Conservation (phyloP, 2,113 vertebrate species). For the Xenopus tropicalis region UCB_Xtro_10.0 CM004447.2:29042501-29043000, state of each 20-base stretch:
- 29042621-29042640: background rate
- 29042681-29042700: background rate
- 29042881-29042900: slow-evolving; percentile 27
- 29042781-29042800: slow-evolving; percentile 45
- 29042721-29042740: slow-evolving; percentile 44
- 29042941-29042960: slow-evolving; percentile 27
- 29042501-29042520: background rate
- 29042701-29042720: background rate
- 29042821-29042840: slow-evolving; percentile 45
- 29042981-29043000: slow-evolving; percentile 31
- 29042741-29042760: slow-evolving; percentile 40
- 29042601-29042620: background rate
- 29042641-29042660: background rate
- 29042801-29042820: slow-evolving; percentile 47
- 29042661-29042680: background rate
- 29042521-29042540: background rate
- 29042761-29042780: slow-evolving; percentile 26
- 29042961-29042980: slow-evolving; percentile 16
- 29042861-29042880: slow-evolving; percentile 36
- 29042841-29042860: slow-evolving; percentile 25
- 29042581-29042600: background rate
- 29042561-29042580: background rate
- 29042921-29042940: slow-evolving; percentile 19
- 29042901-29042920: slow-evolving; percentile 25
- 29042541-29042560: background rate